Base-by-base conservation (phyloP, 1,140 invertebrate genomes). In the Habropoda laboriosa region DNA sequence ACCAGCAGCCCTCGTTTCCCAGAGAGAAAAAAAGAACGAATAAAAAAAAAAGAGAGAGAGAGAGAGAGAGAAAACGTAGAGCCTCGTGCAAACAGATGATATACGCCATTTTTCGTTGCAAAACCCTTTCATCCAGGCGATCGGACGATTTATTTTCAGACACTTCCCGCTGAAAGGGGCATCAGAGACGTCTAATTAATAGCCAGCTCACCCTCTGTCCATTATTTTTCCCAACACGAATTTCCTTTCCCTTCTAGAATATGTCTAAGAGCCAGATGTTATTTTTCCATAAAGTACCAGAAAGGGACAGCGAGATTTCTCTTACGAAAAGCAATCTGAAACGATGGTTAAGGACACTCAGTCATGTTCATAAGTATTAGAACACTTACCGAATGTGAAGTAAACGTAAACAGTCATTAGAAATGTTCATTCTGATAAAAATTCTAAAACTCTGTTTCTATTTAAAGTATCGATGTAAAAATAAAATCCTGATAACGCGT, bases 211-310 rank as follows among this genome's bases (percentile, higher is more conserved):
- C 35, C n/a, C 10, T 16, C 0, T 10, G 42, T 58, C 64, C 42
- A 58, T 77, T 68, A 77, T 47, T 47, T n/a, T 68, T 30, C 16
- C 63, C 60, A 3, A 13, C n/a, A 13, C 18, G 60, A 64, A 42
- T 75, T 53, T 49, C 57, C 57, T 27, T 30, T 51, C 27, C 49
- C 18, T 38, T 24, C 2, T n/a, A 1, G 18, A 13, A 12, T n/a
- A n/a, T 30, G n/a, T 40, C 49, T 12, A 21, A 71, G 21, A 10
- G 49, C 32, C 75, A 77, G 53, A 58, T 77, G 73, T 63, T 63
- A 35, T 53, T 67, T 70, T 68, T 51, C 64, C 73, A 30, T 32
- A 45, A 5, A 12, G 55, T n/a, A 12, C 6, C 7, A 30, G 18
- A 38, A 30, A 24, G 27, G 30, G 16, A 10, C 7, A 16, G n/a